Base-by-base conservation (phyloP, 2,113 vertebrate species). In the Serilophus lunatus region DNA sequence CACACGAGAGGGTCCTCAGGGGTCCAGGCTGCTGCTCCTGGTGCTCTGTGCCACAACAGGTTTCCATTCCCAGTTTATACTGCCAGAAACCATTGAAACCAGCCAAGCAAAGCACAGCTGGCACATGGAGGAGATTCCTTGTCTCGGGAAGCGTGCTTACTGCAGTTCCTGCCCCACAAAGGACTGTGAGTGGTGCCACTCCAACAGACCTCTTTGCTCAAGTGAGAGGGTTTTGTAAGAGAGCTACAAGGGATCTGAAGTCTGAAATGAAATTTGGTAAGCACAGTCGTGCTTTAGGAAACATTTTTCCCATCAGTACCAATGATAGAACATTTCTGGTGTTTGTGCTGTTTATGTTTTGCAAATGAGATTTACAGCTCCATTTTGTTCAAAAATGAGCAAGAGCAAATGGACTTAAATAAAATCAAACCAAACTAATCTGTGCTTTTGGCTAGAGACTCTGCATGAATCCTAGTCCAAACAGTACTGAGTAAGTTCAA, bases 361-460 rank as follows among this genome's bases (percentile, higher is more conserved):
- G 68, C 47, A 91, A 59, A 80, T 88, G 38, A 93, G 80, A 92
- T 92, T 90, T 95, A 92, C 61, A 91, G 77, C 79, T 92, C 75
- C 40, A 81, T 87, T 86, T 87, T 72, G 57, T 82, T 89, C 25
- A 92, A 87, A 94, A 95, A 77, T 71, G 63, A 93, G 51, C 68
- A 74, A 88, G 45, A 94, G 86, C 78, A 96, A 96, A 95, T 78
- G 59, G 83, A 94, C 69, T 92, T 71, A 91, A 82, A 83, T 66
- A 89, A 96, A 95, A 93, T 87, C 91, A 90, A 94, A 42, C 76
- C 86, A 86, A 93, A 92, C 63, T 87, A 82, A 93, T 93, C 88
- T 92, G 54, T 79, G 71, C 79, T 95, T 93, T 85, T 91, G 93
- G 86, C 92, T 89, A 70, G 53, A 90, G 76, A 74, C 33, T 65